A percentile compares a stretch with the other conserved stretches of the same genome.
phyloP scores from a whole-genome alignment of 2,888 invertebrate genomes.

The Seladonia tumulorum region DNA sequence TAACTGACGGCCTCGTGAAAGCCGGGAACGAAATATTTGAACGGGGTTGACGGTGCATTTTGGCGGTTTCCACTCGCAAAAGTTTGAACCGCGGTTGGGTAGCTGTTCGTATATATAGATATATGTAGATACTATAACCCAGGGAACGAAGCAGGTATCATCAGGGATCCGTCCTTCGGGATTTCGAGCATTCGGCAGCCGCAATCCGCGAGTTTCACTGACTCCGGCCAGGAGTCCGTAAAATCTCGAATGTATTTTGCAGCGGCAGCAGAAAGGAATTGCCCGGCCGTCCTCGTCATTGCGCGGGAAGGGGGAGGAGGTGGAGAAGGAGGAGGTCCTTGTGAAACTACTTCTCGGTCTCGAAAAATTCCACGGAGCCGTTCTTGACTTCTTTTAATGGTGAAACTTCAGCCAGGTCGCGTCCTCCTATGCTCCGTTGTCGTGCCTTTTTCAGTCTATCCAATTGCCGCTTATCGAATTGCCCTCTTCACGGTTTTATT shows the following conservation, averaged over 20 bases:
- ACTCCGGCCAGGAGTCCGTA: slow-evolving; percentile 68
- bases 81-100: slow-evolving; percentile 35
- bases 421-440: background rate
- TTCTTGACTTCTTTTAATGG: slow-evolving; percentile 60
- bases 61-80: slow-evolving; percentile 7
- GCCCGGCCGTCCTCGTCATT: slow-evolving; percentile 65
- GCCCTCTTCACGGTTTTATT: too few relatives aligned
- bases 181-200: slow-evolving; percentile 53
- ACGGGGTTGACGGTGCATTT: background rate
- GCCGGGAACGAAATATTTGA: slow-evolving; percentile 15
- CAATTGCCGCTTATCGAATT: background rate
- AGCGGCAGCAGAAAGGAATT: slow-evolving; percentile 74
- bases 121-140: slow-evolving; percentile 10
- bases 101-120: background rate
- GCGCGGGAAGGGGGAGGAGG: slow-evolving; percentile 34
- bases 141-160: slow-evolving; percentile 21
- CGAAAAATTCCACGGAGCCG: slow-evolving; percentile 64
- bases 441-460: background rate
- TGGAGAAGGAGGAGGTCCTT: slow-evolving; percentile 44
- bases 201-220: slow-evolving; percentile 67
- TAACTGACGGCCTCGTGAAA: slow-evolving; percentile 7
- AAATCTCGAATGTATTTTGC: slow-evolving; percentile 75
- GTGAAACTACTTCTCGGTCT: slow-evolving; percentile 57
- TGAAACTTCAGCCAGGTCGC: slow-evolving; percentile 49
- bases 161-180: slow-evolving; percentile 49